A percentile compares a stretch with the other conserved stretches of the same genome.
Conservation (phyloP, 2,888 invertebrate species). For the Zygothrica quintamaculata region DNA sequence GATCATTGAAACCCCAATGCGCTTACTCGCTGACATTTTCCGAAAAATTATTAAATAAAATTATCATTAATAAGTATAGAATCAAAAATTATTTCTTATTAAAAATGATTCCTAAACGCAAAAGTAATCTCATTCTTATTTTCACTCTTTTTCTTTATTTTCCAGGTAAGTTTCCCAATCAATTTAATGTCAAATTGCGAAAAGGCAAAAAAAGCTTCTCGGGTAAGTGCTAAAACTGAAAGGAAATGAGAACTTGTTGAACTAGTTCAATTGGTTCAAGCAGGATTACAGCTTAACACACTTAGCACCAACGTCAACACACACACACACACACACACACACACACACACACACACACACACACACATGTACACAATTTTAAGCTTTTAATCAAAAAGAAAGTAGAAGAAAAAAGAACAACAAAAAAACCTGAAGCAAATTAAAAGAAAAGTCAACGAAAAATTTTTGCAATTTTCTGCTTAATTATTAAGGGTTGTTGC, state of each 20-base stretch:
- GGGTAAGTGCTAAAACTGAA: constrained; percentile 23
- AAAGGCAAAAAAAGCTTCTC: constrained; percentile 1
- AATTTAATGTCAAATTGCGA: constrained; percentile 41
- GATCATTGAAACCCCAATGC: too few relatives aligned
- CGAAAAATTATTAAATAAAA: too few relatives aligned
- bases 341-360: constrained; percentile 9
- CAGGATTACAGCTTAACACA: constrained; percentile 19
- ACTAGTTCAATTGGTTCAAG: constrained; percentile 8
- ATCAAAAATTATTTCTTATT: too few relatives aligned
- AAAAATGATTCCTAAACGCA: background rate
- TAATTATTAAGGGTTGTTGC: constrained; percentile 59
- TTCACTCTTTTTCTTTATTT: constrained; percentile 8
- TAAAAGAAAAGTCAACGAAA: constrained; percentile 22
- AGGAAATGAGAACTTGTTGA: background rate
- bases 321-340: constrained; percentile 5
- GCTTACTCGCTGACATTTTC: too few relatives aligned
- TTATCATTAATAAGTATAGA: too few relatives aligned
- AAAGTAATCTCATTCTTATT: constrained; percentile 18
- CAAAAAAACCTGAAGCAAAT: background rate
- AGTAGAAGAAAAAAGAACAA: constrained; percentile 3
- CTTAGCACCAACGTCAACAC: constrained; percentile 3
- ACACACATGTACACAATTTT: constrained; percentile 5
- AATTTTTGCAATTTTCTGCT: constrained; percentile 58
- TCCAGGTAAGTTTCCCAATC: constrained; percentile 57
- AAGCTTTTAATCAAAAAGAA: constrained; percentile 33